Evolutionary conservation across 2,113 vertebrate genomes (phyloP).

Genomic region (Speoplatyrhinus poulsoni): DNA sequence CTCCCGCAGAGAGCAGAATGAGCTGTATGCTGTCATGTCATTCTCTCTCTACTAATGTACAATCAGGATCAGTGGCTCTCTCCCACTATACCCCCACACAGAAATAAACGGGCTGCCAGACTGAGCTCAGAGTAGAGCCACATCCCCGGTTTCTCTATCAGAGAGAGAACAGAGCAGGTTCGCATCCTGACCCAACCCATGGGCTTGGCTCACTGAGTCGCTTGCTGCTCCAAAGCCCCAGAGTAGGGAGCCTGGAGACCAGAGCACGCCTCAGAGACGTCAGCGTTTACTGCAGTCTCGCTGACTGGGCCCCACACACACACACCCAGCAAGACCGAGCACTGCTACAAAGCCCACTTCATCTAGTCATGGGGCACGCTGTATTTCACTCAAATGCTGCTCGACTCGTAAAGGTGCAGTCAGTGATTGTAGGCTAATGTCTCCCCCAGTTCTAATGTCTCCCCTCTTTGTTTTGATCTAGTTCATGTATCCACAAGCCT

Average conservation of each 20-base stretch:
- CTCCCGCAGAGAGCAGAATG: constrained; percentile 30
- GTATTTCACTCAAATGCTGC: too few species aligned
- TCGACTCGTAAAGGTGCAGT: too few species aligned
- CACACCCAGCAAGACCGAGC: constrained; percentile 45
- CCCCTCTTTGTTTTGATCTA: too few species aligned
- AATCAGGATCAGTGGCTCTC: constrained; percentile 34
- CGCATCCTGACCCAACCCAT: constrained; percentile 39
- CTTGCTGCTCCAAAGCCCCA: constrained; percentile 49
- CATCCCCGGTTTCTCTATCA: neutral
- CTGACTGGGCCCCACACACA: constrained; percentile 49
- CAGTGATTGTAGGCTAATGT: too few species aligned
- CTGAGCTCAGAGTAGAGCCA: constrained; percentile 5
- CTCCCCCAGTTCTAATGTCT: too few species aligned
- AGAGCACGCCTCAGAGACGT: constrained; percentile 59
- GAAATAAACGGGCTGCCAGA: constrained; percentile 48
- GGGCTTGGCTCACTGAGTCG: constrained; percentile 51
- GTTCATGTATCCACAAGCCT: too few species aligned
- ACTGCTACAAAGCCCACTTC: constrained; percentile 24
- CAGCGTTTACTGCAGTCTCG: constrained; percentile 55
- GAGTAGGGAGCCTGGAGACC: constrained; percentile 13
- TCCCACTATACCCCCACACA: neutral
- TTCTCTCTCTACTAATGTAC: constrained; percentile 46
- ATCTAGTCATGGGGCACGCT: constrained; percentile 15
- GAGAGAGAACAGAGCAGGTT: constrained; percentile 42
- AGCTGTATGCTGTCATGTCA: constrained; percentile 43